Conservation (phyloP, 2,888 invertebrate genomes). For the Drosophila mercatorum region DNA sequence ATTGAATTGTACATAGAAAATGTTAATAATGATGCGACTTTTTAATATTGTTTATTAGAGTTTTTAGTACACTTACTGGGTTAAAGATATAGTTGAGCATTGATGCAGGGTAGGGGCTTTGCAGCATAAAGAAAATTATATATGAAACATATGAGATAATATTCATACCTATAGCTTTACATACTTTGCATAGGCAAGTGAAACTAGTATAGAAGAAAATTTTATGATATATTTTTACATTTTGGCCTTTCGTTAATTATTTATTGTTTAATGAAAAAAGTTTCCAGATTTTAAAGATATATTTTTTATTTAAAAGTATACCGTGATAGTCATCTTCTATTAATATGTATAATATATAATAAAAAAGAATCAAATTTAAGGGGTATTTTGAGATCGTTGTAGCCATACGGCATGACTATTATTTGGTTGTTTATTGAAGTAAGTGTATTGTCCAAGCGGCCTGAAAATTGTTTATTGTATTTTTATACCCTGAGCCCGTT, state of each 20-base stretch:
- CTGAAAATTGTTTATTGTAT: slow-evolving; percentile 6
- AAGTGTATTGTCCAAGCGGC: neutral
- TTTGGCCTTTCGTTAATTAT: too few species aligned
- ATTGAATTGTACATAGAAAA: too few species aligned
- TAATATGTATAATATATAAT: neutral
- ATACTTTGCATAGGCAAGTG: neutral
- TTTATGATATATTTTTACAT: too few species aligned
- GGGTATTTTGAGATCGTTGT: neutral
- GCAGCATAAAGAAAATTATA: neutral
- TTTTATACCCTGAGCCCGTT: too few species aligned
- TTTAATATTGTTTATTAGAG: slow-evolving; percentile 27
- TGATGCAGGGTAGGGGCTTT: too few species aligned
- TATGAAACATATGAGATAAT: too few species aligned
- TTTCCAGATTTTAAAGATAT: too few species aligned
- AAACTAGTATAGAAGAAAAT: neutral
- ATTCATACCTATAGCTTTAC: too few species aligned
- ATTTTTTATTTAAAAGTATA: too few species aligned
- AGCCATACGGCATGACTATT: neutral
- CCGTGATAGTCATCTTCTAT: too few species aligned
- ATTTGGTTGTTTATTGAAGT: slow-evolving; percentile 26
- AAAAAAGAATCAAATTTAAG: neutral
- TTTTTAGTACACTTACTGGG: neutral
- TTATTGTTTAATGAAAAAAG: too few species aligned
- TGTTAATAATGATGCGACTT: neutral
- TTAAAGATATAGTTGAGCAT: neutral